Base-by-base conservation (phyloP, 2,113 vertebrate genomes). In the Aldabrachelys gigantea region DNA sequence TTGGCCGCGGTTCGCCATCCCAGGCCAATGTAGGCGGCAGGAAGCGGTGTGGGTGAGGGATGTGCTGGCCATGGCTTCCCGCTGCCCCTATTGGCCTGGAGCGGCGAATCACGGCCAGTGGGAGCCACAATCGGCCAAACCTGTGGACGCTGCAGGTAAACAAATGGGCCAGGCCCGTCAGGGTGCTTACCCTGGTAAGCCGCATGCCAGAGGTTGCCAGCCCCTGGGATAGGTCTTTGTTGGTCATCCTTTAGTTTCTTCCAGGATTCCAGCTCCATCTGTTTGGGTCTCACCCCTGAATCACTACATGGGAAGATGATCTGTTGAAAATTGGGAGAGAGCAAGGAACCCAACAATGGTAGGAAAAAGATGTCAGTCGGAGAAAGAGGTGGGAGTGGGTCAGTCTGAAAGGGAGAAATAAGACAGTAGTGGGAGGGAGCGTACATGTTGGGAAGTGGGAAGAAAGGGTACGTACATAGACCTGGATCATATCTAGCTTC, bases 351-450 rank as follows among this genome's bases (percentile, higher is more conserved):
- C 56, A 88, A 41, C 31, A 84, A 4, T 2, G 2, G 13, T 44
- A 57, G 75, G 76, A 50, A 81, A 80, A 90, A 52, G 17, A 72
- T 25, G 29, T 1, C 52, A 81, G 38, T 54, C 5, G 16, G 75
- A 80, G 53, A 22, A 27, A 62, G 88, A 88, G 5, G 1, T 87
- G 79, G 17, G 57, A 89, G 50, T 3, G 14, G 78, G 29, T 54
- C 59, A n/a, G 35, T 85, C 24, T 22, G 72, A 80, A 89, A 89
- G 80, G 54, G 35, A 3, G 31, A 94, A 91, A 50, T 78, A 89
- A 81, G 85, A 62, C 17, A 25, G 4, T 47, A 4, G 29, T 21
- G 31, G 35, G 16, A 69, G 35, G 65, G 35, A 17, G 35, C 31
- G 21, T 38, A 35, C 7, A 21, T 41, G 17, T 41, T 3, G 10